These are phyloP conservation scores for Lophotriccus pileatus DNA, from an alignment of 2,797 vertebrate species.

Conservation along the genomic window DNA sequence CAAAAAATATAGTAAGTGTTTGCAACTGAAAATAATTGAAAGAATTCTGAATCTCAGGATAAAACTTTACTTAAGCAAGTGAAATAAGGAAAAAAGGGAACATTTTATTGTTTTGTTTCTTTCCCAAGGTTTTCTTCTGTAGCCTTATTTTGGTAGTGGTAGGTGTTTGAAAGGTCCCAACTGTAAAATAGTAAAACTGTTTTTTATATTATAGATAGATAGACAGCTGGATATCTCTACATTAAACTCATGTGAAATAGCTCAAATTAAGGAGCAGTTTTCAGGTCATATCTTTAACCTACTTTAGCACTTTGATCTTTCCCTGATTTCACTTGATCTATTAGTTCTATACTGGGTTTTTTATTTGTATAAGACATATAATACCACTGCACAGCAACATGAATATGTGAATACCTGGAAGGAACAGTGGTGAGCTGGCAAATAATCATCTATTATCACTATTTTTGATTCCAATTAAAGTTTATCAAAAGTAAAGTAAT, in stretches of 20 bases:
- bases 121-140: background rate
- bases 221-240: background rate
- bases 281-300: background rate
- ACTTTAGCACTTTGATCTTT: background rate
- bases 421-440: background rate
- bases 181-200: background rate
- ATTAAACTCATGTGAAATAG: background rate
- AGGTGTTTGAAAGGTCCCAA: background rate
- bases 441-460: background rate
- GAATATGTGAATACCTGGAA: background rate
- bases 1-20: background rate
- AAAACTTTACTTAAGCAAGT: background rate
- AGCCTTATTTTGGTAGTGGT: background rate
- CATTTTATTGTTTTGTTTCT: background rate
- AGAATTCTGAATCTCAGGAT: background rate
- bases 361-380: background rate
- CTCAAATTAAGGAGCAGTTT: background rate
- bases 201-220: background rate
- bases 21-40: background rate
- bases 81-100: background rate
- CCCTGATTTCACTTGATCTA: background rate
- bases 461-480: background rate
- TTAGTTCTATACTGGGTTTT: background rate
- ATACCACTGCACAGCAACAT: background rate
- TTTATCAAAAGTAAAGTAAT: background rate